A percentile compares a stretch with the other conserved stretches of the same genome.
Conservation (phyloP, 1,140 invertebrate genomes). For the Bombus confusus region DNA sequence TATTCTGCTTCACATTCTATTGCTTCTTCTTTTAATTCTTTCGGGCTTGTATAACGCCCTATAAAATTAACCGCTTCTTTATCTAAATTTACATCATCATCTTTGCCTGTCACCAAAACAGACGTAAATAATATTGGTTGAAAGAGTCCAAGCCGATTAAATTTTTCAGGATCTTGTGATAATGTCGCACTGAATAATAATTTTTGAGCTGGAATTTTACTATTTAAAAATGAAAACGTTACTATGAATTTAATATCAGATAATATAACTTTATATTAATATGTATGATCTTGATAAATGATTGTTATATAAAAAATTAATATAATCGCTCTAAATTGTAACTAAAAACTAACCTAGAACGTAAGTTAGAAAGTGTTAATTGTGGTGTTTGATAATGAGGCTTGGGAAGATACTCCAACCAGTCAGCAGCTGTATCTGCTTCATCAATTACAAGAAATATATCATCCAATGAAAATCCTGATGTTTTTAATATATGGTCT, state of each 20-base stretch:
- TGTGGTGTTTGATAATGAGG: slow-evolving; percentile 75
- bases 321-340: no score
- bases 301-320: not conserved
- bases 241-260: not conserved
- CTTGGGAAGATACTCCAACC: slow-evolving; percentile 88
- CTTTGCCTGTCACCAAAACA: slow-evolving; percentile 80
- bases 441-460: slow-evolving; percentile 97
- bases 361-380: slow-evolving; percentile 69
- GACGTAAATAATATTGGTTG: slow-evolving; percentile 96
- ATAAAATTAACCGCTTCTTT: slow-evolving; percentile 83
- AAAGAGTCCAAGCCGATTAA: slow-evolving; percentile 93
- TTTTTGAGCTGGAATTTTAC: slow-evolving; percentile 89
- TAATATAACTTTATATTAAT: not conserved
- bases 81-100: slow-evolving; percentile 73
- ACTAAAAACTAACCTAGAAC: slow-evolving; percentile 54
- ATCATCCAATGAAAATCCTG: slow-evolving; percentile 91
- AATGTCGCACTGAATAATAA: slow-evolving; percentile 97
- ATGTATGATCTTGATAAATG: not conserved
- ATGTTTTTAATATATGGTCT: slow-evolving; percentile 94
- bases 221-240: slow-evolving; percentile 36
- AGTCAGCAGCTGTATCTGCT: slow-evolving; percentile 96
- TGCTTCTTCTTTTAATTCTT: slow-evolving; percentile 90
- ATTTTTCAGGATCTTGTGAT: slow-evolving; percentile 97
- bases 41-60: slow-evolving; percentile 92
- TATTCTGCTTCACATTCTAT: slow-evolving; percentile 86